These are phyloP conservation scores for Pangasius krempfi DNA, from an alignment of 2,797 vertebrate genomes.

Conservation along the genomic window DNA sequence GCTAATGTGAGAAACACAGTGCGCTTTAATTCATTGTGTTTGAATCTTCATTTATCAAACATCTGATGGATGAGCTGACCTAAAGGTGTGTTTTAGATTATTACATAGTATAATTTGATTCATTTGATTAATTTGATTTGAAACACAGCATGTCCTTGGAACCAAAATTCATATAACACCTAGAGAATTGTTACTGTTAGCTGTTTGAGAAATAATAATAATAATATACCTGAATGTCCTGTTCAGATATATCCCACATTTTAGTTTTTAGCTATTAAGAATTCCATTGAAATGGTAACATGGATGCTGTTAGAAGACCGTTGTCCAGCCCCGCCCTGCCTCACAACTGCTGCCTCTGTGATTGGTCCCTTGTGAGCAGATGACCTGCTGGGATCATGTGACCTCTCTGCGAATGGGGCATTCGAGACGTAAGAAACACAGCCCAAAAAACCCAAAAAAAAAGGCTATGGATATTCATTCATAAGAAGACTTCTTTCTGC, in stretches of 20 bases:
- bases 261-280: background rate
- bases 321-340: conserved; percentile 30
- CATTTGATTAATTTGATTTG: background rate
- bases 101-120: background rate
- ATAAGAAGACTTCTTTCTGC: background rate
- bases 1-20: no score
- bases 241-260: background rate
- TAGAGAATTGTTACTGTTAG: background rate
- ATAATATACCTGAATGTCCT: background rate
- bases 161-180: background rate
- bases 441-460: background rate
- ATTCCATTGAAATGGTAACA: background rate
- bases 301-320: background rate
- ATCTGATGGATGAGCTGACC: background rate
- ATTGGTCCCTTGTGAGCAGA: conserved; percentile 41
- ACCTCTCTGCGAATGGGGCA: conserved; percentile 37
- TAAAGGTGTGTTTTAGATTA: background rate
- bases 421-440: conserved; percentile 23
- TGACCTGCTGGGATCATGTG: conserved; percentile 58
- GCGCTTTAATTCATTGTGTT: background rate
- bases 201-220: background rate
- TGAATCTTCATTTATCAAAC: background rate
- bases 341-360: conserved; percentile 39
- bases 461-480: background rate
- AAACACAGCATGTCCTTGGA: background rate